Base-by-base conservation (phyloP, 2,797 vertebrate species). In the Numenius phaeopus region DNA sequence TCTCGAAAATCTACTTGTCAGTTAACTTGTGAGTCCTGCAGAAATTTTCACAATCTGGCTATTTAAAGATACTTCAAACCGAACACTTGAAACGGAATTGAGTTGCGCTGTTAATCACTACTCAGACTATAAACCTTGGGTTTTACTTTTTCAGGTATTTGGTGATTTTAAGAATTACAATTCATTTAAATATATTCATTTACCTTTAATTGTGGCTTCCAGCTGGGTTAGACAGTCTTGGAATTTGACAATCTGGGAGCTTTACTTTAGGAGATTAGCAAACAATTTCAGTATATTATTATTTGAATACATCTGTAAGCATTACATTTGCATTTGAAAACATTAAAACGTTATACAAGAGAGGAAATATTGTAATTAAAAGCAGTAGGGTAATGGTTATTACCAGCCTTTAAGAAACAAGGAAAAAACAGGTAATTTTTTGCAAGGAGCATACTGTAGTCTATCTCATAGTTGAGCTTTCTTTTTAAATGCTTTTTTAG, bases 271-370 rank as follows among this genome's bases (percentile, higher is more conserved):
- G 78, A 94, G 87, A 92, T 79, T 34, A 87, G 82, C n/a, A 52
- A 55, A 84, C 34, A 76, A 52, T 54, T 84, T 82, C 17, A 66
- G 47, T 30, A 24, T 87, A 27, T 76, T 86, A 54, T 70, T 80
- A 39, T 91, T 91, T 91, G 26, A 89, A 75, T 67, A 61, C 44
- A 46, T 90, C 78, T 89, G 73, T 49, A 65, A 85, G 75, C 13
- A 42, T 76, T 89, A 47, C 7, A 47, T 66, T 89, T 89, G 64
- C 77, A 77, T 94, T 82, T 93, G 40, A 85, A 90, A 83, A 73
- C 30, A 64, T 21, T 39, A 57, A 52, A 70, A 39, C 73, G 52
- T 77, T 96, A 21, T 17, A 64, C 21, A 57, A 67, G 52, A 67
- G 73, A 82, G 29, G 34, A 95, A 92, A 39, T 85, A 10, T 50